Conservation (phyloP, 2,797 vertebrate species). For the Rousettus madagascariensis region DNA sequence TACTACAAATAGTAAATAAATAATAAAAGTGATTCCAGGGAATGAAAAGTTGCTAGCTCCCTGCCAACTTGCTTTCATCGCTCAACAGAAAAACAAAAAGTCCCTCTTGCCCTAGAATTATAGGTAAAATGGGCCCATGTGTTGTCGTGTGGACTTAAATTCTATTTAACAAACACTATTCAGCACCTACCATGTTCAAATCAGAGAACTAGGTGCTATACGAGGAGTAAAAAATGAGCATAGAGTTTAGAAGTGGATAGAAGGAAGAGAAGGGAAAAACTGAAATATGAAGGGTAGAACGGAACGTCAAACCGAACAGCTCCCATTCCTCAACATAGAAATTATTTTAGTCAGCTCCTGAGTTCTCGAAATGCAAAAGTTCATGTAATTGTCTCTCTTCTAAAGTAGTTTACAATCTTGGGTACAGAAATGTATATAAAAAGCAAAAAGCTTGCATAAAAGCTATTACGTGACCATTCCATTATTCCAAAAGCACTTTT, state of each 20-base stretch:
- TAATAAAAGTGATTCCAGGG: conserved; percentile 61
- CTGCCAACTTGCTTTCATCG: conserved; percentile 70
- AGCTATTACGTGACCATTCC: neutral
- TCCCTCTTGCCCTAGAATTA: conserved; percentile 47
- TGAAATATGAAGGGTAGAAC: neutral
- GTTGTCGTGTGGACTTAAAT: conserved; percentile 60
- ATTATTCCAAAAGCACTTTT: neutral
- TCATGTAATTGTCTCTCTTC: neutral
- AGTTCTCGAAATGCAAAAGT: neutral
- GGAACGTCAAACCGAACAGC: neutral
- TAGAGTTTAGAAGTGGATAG: neutral
- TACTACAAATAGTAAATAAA: conserved; percentile 76
- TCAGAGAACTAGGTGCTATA: neutral
- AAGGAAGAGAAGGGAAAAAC: neutral
- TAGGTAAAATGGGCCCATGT: conserved; percentile 68
- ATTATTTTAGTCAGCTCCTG: neutral
- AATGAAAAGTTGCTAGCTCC: conserved; percentile 31
- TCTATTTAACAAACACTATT: conserved; percentile 59
- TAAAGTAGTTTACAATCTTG: neutral
- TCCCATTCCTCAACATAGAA: neutral
- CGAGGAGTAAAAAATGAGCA: neutral
- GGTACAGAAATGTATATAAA: neutral
- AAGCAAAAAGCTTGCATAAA: neutral
- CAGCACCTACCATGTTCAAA: conserved; percentile 39
- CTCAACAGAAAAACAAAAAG: conserved; percentile 64